Evolutionary conservation across 2,113 vertebrate genomes (phyloP), one percentile per base, ranked within the genome.

Genomic region (Catharus minimus): DNA sequence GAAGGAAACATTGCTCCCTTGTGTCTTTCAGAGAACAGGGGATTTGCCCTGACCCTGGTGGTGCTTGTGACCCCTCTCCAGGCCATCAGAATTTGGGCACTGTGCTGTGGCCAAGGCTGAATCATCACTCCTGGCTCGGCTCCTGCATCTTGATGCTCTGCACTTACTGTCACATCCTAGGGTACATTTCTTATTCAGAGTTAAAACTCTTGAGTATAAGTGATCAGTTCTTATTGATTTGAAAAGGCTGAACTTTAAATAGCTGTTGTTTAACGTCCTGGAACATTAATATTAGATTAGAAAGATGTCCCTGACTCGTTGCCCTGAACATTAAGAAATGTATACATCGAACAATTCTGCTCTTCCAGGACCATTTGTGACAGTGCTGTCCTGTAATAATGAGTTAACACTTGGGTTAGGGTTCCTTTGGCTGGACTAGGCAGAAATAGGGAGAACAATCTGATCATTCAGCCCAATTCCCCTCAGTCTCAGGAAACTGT

Each of bases 201-300:
- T 84, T 82, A 92, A 94, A 95, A 33, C 58, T 91, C 75, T 65
- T 82, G 78, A 79, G 85, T 87, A 20, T 74, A 82, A 80, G 67
- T 47, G 78, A 93, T 89, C 67, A 65, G 58, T 89, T 92, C 62
- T 73, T 93, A 95, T 87, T 91, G 95, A 96, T 94, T 92, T 82
- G 87, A 76, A 82, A 91, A 87, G 30, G 55, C 71, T 92, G 91
- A 93, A 82, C 75, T 92, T 95, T 71, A 94, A 93, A 94, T 94
- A 93, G 93, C 62, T 93, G 82, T 61, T 91, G 62, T 92, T 94
- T 91, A 94, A 87, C 0, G 0, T 82, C 55, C 71, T 57, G 64
- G 71, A 95, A 80, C 67, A 68, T 92, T 94, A 91, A 82, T 93
- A 94, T 61, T 85, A 89, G 62, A 89, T 92, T 85, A 85, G 82